Base-by-base conservation (phyloP, 2,113 vertebrate species). In the Pelodiscus sinensis region DNA sequence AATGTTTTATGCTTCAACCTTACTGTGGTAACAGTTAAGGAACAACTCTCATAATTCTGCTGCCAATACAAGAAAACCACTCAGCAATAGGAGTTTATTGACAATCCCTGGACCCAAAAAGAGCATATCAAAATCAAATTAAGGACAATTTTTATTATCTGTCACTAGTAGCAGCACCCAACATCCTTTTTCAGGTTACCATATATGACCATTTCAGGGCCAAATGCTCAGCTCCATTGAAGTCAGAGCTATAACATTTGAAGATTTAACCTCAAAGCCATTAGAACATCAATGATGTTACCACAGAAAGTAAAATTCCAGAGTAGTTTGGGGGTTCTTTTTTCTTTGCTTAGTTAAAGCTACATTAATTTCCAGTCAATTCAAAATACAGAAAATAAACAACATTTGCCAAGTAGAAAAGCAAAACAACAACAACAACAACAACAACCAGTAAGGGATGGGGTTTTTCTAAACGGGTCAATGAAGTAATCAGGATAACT, bases 321-420 rank as follows among this genome's bases (percentile, higher is more conserved):
- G 50, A 25, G 73, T 77, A 38, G 22, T 50, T 75, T 71, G 24
- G 73, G 5, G 88, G 38, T 68, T 68, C 31, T n/a, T 79, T 71
- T 55, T 77, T 11, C 4, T 22, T 55, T 5, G 9, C 31, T 7
- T 85, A 94, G 71, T 71, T 14, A 81, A 91, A 92, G 35, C 31
- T 94, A 9, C 79, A 88, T 56, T 92, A 52, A 91, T 93, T 90
- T 93, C 82, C 58, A 51, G 81, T 92, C 35, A 87, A 84, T 65
- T 87, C 55, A 82, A 96, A 94, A 82, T 52, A 94, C 51, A 93
- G 79, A 58, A 91, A 95, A 93, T 24, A 92, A 79, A 84, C 15
- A 50, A 71, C 52, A 50, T 84, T 90, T 88, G 55, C 77, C 84
- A 95, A 94, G 58, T 5, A 77, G 11, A 2, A 91, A 9, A 25